Evolutionary conservation across 2,113 vertebrate genomes (phyloP).

Genomic region (Pseudois nayaur): DNA sequence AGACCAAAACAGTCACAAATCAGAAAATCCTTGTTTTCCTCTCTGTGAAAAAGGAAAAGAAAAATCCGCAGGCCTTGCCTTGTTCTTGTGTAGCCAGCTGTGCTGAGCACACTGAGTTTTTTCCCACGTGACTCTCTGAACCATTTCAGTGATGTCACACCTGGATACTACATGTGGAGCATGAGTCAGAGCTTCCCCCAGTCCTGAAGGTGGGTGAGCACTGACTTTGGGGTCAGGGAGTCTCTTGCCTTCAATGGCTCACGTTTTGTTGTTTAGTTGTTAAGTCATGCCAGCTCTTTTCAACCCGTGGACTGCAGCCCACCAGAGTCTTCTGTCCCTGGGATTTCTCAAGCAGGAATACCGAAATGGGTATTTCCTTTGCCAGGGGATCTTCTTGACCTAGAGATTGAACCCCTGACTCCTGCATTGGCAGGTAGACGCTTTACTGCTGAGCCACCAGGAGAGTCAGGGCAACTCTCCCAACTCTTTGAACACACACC

Average conservation of each 20-base stretch:
- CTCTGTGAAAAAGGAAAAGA: background rate
- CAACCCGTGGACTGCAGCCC: background rate
- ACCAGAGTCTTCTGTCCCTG: background rate
- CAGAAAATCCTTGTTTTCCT: background rate
- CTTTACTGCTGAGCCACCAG: background rate
- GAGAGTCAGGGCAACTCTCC: background rate
- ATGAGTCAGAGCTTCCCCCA: background rate
- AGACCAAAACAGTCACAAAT: background rate
- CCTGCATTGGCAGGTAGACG: background rate
- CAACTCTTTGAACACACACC: background rate
- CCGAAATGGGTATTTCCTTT: background rate
- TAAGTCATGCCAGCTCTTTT: background rate
- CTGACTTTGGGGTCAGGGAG: rapidly evolving
- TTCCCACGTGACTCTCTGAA: background rate
- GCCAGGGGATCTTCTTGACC: background rate
- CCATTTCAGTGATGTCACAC: background rate
- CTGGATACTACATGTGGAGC: too few species aligned
- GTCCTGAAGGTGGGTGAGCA: background rate
- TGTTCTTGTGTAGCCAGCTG: background rate
- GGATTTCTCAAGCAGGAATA: background rate
- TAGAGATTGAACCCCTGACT: background rate
- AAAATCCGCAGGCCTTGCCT: background rate
- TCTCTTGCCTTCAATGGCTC: background rate
- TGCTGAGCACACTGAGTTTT: background rate
- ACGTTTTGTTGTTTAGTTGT: background rate